A percentile compares a stretch with the other conserved stretches of the same genome.
phyloP scores from a whole-genome alignment of 2,113 vertebrate species.

The Hypocryptadius cinnamomeus region DNA sequence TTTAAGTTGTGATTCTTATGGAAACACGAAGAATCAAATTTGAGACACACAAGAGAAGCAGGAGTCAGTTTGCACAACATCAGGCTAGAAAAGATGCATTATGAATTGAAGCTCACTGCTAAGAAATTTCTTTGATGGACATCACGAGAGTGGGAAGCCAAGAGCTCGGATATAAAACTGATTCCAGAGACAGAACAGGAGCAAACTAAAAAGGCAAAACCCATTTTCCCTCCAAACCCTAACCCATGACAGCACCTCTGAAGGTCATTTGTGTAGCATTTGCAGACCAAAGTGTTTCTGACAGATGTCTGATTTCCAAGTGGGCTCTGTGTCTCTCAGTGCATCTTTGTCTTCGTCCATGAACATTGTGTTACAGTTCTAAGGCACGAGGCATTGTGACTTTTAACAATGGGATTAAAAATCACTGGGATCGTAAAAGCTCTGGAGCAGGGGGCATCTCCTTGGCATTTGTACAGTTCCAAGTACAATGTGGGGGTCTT shows the following conservation, averaged over 20 bases:
- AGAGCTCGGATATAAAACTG: not conserved
- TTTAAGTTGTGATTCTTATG: not conserved
- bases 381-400: not conserved
- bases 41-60: not conserved
- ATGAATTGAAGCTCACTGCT: not conserved
- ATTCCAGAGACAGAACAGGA: not conserved
- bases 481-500: not conserved
- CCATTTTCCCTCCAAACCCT: not conserved
- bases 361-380: slow-evolving; percentile 9
- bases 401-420: slow-evolving; percentile 22
- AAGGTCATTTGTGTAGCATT: not conserved
- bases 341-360: not conserved
- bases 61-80: not conserved
- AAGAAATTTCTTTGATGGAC: not conserved
- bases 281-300: not conserved
- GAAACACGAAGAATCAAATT: not conserved
- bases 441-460: not conserved
- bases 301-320: not conserved
- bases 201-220: not conserved
- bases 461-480: not conserved
- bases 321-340: not conserved
- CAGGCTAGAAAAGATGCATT: not conserved
- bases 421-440: not conserved
- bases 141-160: not conserved
- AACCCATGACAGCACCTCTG: not conserved